Base-by-base conservation (phyloP, 2,113 vertebrate species). In the Sterna hirundo region DNA sequence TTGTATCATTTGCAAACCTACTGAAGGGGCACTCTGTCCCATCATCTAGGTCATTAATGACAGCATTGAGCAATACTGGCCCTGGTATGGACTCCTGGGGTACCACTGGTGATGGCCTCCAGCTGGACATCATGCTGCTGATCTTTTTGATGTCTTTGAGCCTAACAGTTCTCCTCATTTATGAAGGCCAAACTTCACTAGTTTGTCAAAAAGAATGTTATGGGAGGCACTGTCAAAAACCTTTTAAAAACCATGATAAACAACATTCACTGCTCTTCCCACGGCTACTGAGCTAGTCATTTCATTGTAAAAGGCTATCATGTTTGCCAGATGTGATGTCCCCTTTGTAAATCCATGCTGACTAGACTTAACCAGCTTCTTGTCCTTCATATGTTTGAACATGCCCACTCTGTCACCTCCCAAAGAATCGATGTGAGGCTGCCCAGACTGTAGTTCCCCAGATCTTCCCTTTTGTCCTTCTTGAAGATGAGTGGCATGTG, bases 141-240 rank as follows among this genome's bases (percentile, higher is more conserved):
- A 38, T 54, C 49, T 46, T 46, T 46, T 19, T 46, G 46, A 19
- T 46, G 14, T 6, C 34, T 68, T 69, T 44, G 6, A 69, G 20
- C 7, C 15, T 65, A 72, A 23, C 23, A 29, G 13, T n/a, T 83
- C 7, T 29, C 49, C 64, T 74, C 42, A 51, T 10, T 54, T 69
- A 61, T 0, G 0, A 18, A 57, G 25, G 8, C 23, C 30, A 54
- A 19, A 58, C 3, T 44, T 60, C 65, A 54, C 17, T 40, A 44
- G 9, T 49, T 86, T 70, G 27, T 69, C 58, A 25, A 29, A 25
- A 60, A 64, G 16, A 4, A 11, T 69, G 26, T 40, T 49, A 13
- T 4, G 16, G n/a, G 13, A 81, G n/a, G 15, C 11, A 21, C n/a
- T 38, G 34, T 38, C 6, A 2, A 64, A 64, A 55, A 64, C 16